Conservation (phyloP, 2,888 invertebrate genomes). For the Lissocephala sabroskyi region DNA sequence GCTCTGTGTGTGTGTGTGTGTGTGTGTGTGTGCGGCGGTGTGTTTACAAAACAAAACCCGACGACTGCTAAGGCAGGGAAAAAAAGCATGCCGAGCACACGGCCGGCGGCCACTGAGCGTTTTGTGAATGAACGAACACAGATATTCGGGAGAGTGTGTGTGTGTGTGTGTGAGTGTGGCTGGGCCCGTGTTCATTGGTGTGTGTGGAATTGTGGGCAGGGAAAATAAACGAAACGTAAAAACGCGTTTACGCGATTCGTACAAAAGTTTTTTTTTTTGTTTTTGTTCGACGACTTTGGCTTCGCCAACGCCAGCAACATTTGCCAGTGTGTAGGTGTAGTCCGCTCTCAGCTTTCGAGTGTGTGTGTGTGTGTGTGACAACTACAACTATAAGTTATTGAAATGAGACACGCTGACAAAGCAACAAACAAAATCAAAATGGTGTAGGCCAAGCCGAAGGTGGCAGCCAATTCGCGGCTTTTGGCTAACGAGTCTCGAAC, state of each 20-base stretch:
- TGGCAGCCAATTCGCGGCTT: constrained; percentile 46
- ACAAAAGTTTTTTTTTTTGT: constrained; percentile 43
- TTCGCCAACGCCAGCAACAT: constrained; percentile 23
- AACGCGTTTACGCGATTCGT: constrained; percentile 72
- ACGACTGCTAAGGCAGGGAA: constrained; percentile 28
- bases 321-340: constrained; percentile 25
- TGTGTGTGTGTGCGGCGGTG: constrained; percentile 17
- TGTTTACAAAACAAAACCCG: constrained; percentile 64
- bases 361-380: constrained; percentile 24
- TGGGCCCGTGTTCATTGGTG: constrained; percentile 23
- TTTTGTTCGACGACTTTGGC: constrained; percentile 12
- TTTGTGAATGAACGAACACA: constrained; percentile 64
- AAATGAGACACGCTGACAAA: constrained; percentile 49
- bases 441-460: constrained; percentile 60
- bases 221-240: constrained; percentile 68
- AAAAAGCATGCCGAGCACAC: constrained; percentile 29
- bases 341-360: neutral
- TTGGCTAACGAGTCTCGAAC: constrained; percentile 5
- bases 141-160: neutral
- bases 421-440: constrained; percentile 53
- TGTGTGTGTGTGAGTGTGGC: too few relatives aligned
- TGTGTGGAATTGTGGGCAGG: constrained; percentile 70
- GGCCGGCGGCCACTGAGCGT: constrained; percentile 36
- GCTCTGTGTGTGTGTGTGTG: constrained; percentile 1
- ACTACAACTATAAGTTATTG: constrained; percentile 63